phyloP scores from a whole-genome alignment of 2,888 invertebrate genomes.

The Drosophila algonquin region DNA sequence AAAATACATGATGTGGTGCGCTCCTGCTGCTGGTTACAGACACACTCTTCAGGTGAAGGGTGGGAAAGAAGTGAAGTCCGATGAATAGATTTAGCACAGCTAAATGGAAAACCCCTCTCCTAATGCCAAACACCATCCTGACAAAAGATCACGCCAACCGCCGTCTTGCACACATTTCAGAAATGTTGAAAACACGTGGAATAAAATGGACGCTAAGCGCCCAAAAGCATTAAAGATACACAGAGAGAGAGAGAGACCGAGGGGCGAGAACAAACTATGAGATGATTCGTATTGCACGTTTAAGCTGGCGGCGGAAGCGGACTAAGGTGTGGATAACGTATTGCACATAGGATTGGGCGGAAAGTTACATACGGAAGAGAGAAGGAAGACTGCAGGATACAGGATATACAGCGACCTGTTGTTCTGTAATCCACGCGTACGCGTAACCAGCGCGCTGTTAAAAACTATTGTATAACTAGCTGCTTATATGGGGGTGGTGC shows the following conservation, averaged over 20 bases:
- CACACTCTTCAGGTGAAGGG: slow-evolving; percentile 6
- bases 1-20: slow-evolving; percentile 41
- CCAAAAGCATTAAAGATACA: slow-evolving; percentile 56
- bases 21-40: slow-evolving; percentile 41
- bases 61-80: neutral
- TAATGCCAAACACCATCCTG: neutral
- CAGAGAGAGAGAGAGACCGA: slow-evolving; percentile 32
- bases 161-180: slow-evolving; percentile 66
- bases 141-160: neutral
- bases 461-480: slow-evolving; percentile 62
- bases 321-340: slow-evolving; percentile 6
- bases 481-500: slow-evolving; percentile 56
- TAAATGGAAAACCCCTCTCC: slow-evolving; percentile 12
- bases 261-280: slow-evolving; percentile 54
- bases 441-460: slow-evolving; percentile 65
- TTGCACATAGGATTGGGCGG: neutral
- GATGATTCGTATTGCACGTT: slow-evolving; percentile 72
- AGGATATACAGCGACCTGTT: neutral
- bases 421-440: slow-evolving; percentile 14
- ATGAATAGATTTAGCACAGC: slow-evolving; percentile 33
- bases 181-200: slow-evolving; percentile 71
- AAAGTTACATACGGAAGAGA: slow-evolving; percentile 15
- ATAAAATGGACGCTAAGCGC: slow-evolving; percentile 62
- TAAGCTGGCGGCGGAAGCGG: slow-evolving; percentile 45
- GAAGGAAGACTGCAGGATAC: slow-evolving; percentile 16